A percentile compares a stretch with the other conserved stretches of the same genome.
Evolutionary conservation across 2,888 invertebrate genomes (phyloP).

Genomic region (Nymphalis c-album): DNA sequence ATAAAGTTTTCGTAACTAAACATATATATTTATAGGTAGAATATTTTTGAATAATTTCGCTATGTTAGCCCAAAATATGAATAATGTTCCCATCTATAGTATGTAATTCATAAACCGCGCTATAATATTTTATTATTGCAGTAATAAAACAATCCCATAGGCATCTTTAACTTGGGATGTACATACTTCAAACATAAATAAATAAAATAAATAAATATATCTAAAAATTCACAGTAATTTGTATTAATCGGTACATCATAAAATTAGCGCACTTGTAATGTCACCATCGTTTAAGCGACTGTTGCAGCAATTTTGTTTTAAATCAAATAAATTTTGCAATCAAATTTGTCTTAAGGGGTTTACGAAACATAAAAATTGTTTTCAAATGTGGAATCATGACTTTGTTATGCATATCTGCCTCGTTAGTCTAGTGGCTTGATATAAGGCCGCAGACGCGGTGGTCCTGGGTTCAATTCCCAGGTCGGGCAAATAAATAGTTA

Average conservation of each 20-base stretch:
- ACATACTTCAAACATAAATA: background rate
- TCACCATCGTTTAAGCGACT: too few relatives aligned
- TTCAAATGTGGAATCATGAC: too few relatives aligned
- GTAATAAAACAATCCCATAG: slow-evolving; percentile 21
- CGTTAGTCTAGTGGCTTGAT: too few relatives aligned
- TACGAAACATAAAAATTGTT: too few relatives aligned
- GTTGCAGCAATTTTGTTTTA: too few relatives aligned
- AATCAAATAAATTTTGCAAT: too few relatives aligned
- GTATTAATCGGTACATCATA: background rate
- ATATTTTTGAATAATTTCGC: slow-evolving; percentile 4
- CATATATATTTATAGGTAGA: background rate
- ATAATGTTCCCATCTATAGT: slow-evolving; percentile 28
- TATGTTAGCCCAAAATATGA: slow-evolving; percentile 10
- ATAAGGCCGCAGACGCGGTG: too few relatives aligned
- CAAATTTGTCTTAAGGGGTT: too few relatives aligned
- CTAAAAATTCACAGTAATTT: background rate
- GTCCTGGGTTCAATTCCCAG: too few relatives aligned
- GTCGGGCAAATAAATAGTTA: too few relatives aligned
- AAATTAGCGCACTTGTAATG: background rate
- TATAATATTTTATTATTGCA: slow-evolving; percentile 33
- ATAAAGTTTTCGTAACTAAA: background rate
- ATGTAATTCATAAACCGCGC: slow-evolving; percentile 24
- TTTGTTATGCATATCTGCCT: too few relatives aligned
- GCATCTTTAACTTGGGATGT: slow-evolving; percentile 17
- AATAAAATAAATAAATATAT: too few relatives aligned